A percentile compares a stretch with the other conserved stretches of the same genome.
Evolutionary conservation across 64 coral and sea anemone genomes (phyloP).

Genomic region (Trachythela sp.): DNA sequence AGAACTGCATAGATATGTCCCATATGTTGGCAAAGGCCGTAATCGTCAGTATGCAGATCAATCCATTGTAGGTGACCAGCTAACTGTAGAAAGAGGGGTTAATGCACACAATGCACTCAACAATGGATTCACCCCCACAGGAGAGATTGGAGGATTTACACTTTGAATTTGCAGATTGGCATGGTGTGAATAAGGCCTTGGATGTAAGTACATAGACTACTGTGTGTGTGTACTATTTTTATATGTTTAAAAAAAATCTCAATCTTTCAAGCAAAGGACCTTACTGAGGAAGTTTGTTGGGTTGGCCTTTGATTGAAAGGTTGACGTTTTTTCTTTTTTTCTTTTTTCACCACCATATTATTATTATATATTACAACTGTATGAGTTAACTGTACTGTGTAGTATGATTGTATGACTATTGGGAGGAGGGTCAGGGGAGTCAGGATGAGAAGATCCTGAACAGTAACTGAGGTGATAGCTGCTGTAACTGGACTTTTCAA

Average conservation of each 20-base stretch:
- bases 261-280: background rate
- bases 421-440: no score
- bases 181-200: constrained; percentile 26
- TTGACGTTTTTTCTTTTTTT: no score
- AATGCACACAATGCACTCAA: background rate
- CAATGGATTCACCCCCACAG: background rate
- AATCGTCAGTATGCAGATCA: background rate
- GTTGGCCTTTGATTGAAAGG: no score
- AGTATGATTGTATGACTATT: no score
- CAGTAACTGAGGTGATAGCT: no score
- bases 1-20: background rate
- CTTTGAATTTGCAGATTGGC: constrained; percentile 16
- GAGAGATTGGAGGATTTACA: background rate
- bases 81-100: constrained; percentile 49
- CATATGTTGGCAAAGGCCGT: background rate
- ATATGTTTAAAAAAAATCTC: background rate
- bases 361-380: no score
- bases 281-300: background rate
- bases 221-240: background rate
- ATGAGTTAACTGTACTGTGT: no score
- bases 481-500: no score
- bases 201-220: background rate
- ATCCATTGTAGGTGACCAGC: constrained; percentile 45
- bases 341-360: no score
- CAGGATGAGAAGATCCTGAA: no score